Conservation (phyloP, 2,113 vertebrate genomes). For the Hylia prasina region DNA sequence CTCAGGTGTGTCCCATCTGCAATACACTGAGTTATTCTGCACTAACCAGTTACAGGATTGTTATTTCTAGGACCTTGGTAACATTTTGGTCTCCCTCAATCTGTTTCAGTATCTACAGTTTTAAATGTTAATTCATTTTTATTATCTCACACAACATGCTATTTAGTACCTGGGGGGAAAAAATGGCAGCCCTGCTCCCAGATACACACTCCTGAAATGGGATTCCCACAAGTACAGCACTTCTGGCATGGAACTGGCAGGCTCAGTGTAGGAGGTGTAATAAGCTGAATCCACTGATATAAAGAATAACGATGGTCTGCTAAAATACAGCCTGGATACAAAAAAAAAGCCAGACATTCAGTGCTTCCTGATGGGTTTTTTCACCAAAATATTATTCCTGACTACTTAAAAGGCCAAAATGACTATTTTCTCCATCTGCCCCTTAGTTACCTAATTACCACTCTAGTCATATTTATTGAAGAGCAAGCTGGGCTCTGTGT, state of each 20-base stretch:
- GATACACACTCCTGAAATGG: fast-evolving
- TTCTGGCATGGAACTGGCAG: not conserved
- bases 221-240: not conserved
- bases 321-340: not conserved
- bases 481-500: not conserved
- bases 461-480: not conserved
- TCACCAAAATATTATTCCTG: not conserved
- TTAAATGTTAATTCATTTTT: not conserved
- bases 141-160: not conserved
- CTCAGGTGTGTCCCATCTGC: not conserved
- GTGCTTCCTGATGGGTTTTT: not conserved
- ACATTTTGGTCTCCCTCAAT: not conserved
- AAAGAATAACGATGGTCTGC: not conserved
- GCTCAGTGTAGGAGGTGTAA: not conserved
- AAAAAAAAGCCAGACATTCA: not conserved
- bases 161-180: fast-evolving
- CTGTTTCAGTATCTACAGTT: not conserved
- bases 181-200: not conserved
- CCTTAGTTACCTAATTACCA: not conserved
- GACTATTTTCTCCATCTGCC: not conserved
- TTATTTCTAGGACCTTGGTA: not conserved
- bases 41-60: not conserved
- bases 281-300: not conserved
- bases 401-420: not conserved
- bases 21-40: not conserved